Evolutionary conservation across 1,140 invertebrate genomes (phyloP).

Genomic region (Drosophila sucinea): DNA sequence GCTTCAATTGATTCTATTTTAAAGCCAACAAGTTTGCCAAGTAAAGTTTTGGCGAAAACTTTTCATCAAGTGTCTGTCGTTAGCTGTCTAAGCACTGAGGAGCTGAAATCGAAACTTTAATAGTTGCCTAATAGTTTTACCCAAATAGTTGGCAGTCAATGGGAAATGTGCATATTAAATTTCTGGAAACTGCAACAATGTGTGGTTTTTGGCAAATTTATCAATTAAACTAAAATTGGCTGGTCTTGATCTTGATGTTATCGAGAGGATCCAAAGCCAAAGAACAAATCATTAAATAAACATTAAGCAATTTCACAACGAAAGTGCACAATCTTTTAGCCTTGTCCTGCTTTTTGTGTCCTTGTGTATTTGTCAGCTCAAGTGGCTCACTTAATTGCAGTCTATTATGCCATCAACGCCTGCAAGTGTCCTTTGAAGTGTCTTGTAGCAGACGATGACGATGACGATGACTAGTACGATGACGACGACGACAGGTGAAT

Average conservation of each 20-base stretch:
- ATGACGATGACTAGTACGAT: background rate
- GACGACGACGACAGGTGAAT: slow-evolving; percentile 33
- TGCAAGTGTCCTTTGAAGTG: slow-evolving; percentile 64
- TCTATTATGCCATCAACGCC: slow-evolving; percentile 80
- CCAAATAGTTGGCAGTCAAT: slow-evolving; percentile 42
- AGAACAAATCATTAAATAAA: slow-evolving; percentile 37
- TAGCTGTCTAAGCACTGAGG: slow-evolving; percentile 15
- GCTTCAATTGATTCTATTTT: slow-evolving; percentile 72
- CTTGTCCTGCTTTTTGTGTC: slow-evolving; percentile 37
- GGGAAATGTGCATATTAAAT: slow-evolving; percentile 17
- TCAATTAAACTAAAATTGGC: slow-evolving; percentile 12
- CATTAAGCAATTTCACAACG: slow-evolving; percentile 5
- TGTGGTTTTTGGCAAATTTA: slow-evolving; percentile 5
- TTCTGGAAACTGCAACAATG: slow-evolving; percentile 13
- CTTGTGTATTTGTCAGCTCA: slow-evolving; percentile 63
- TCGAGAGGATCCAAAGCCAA: background rate
- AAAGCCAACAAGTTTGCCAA: slow-evolving; percentile 48
- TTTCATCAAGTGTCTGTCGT: slow-evolving; percentile 14
- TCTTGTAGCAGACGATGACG: slow-evolving; percentile 15
- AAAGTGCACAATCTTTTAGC: slow-evolving; percentile 49
- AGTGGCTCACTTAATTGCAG: slow-evolving; percentile 76
- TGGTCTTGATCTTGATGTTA: background rate
- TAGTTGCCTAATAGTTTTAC: slow-evolving; percentile 55
- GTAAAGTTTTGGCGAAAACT: slow-evolving; percentile 38
- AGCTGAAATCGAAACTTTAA: slow-evolving; percentile 50